These are phyloP conservation scores for Propithecus deckenii DNA, from an alignment of 2,797 vertebrate genomes.

Conservation along the genomic window DNA sequence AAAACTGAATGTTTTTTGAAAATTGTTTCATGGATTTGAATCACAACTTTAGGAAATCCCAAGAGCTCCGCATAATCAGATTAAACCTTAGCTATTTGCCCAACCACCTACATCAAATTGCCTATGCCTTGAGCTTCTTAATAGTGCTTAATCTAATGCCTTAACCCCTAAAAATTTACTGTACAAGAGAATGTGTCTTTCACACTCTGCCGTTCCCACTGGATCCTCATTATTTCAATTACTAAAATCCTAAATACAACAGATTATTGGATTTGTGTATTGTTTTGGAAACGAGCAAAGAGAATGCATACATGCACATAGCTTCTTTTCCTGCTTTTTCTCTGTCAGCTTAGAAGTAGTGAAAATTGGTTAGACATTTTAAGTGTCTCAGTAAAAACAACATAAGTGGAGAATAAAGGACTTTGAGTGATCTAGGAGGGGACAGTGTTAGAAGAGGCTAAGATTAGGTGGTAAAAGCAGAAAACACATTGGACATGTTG, in stretches of 20 bases:
- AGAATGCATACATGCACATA: neutral
- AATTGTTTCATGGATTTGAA: constrained; percentile 53
- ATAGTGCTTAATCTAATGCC: neutral
- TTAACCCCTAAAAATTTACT: neutral
- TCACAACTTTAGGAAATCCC: constrained; percentile 37
- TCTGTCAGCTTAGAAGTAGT: neutral
- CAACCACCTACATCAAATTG: neutral
- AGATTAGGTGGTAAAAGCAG: neutral
- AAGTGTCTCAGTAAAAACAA: neutral
- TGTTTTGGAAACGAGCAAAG: neutral
- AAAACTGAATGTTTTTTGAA: constrained; percentile 31
- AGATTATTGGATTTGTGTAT: constrained; percentile 12
- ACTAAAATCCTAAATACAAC: neutral
- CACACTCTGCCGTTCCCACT: neutral
- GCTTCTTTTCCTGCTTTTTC: neutral
- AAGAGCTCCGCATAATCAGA: constrained; percentile 20
- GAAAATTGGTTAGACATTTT: neutral
- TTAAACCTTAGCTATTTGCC: constrained; percentile 39
- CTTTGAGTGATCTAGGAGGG: neutral
- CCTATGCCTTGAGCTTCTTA: constrained; percentile 39
- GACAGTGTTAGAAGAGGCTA: neutral
- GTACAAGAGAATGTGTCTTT: neutral
- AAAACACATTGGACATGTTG: neutral
- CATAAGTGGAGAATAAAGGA: neutral
- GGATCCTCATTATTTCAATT: neutral